Base-by-base conservation (phyloP, 2,888 invertebrate species). In the Shargacucullia verbasci region DNA sequence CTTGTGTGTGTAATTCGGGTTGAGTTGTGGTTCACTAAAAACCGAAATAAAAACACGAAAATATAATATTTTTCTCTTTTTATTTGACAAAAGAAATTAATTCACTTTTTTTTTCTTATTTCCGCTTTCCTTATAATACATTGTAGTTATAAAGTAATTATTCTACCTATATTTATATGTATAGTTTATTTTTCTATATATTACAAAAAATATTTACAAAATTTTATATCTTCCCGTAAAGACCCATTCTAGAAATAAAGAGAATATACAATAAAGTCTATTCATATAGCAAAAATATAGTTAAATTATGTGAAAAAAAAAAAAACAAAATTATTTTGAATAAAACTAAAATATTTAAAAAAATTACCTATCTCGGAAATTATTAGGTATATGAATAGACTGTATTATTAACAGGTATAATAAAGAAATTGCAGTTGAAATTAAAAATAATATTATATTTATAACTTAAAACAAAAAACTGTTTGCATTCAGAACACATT, bases 1-100 rank as follows among this genome's bases (percentile, higher is more conserved):
- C 9, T 6, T 40, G 0, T 38, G 10, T 41, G 2, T 20, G 15
- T 43, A 27, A 20, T 62, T 33, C 47, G 38, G 64, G 31, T 34
- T 33, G 1, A 9, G 9, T 39, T 49, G 37, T 13, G 35, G 65
- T 44, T 34, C 4, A 41, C 29, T 7, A 41, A 49, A 38, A 11
- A 38, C 14, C 6, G 8, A 66, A 81, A 87, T 86, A 79, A 82
- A 87, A 86, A 88, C 82, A 84, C 84, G 78, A 78, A 83, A 80
- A 6, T 76, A 73, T 73, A 74, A 82, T 85, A 78, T 89, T 91
- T 91, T 89, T 81, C 84, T 88, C 82, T 90, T 92, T 91, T 94
- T 92, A 91, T 92, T 93, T 90, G 93, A 92, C 92, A 92, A 94
- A 92, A 92, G 91, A 91, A 92, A 92, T 92, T 89, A 88, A 91